A percentile compares a stretch with the other conserved stretches of the same genome.
phyloP scores from a whole-genome alignment of 2,113 vertebrate genomes.

The Cheilinus undulatus region DNA sequence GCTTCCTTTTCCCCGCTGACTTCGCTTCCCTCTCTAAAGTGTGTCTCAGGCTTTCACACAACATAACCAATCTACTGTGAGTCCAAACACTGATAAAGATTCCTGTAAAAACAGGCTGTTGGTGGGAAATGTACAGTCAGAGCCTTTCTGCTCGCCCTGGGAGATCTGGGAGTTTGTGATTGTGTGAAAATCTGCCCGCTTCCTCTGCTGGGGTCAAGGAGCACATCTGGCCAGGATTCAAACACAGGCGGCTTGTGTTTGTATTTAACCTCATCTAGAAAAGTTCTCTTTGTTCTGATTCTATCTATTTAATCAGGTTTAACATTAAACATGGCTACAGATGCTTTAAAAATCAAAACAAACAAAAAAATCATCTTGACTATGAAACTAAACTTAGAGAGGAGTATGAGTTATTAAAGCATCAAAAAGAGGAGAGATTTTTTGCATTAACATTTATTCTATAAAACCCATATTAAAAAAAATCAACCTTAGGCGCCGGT shows the following conservation, averaged over 20 bases:
- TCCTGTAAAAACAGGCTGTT: not conserved
- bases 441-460: too few species aligned
- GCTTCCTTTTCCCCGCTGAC: conserved; percentile 23
- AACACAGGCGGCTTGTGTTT: not conserved
- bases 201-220: conserved; percentile 26
- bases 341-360: too few species aligned
- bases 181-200: conserved; percentile 5
- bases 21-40: conserved; percentile 3
- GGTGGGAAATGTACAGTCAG: not conserved
- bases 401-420: too few species aligned
- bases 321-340: too few species aligned
- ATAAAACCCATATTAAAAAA: too few species aligned
- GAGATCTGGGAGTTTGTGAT: not conserved
- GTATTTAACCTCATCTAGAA: not conserved
- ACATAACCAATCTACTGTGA: not conserved
- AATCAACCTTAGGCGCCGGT: too few species aligned
- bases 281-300: too few species aligned
- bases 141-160: not conserved
- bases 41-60: not conserved
- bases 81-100: not conserved
- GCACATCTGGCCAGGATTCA: conserved; percentile 32
- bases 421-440: too few species aligned
- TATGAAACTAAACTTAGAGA: too few species aligned
- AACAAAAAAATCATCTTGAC: too few species aligned
- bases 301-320: too few species aligned